Percentiles rank a stretch among this genome's conserved stretches.
These are phyloP conservation scores for Synergus laeviventris DNA, from an alignment of 2,888 invertebrate species.

Conservation along the genomic window DNA sequence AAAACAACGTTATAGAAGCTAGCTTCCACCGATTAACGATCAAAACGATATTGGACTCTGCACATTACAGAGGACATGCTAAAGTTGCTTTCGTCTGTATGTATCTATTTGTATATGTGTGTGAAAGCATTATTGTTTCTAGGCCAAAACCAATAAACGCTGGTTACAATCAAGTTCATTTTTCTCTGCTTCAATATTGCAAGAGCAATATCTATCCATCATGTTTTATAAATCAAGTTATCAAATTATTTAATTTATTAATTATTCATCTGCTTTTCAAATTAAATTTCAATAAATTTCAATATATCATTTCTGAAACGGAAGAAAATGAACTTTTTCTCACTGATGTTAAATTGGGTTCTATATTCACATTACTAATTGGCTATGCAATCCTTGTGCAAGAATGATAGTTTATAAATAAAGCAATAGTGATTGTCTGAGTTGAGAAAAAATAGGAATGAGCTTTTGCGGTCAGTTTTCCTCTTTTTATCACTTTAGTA, in stretches of 20 bases:
- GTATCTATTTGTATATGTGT: conserved; percentile 40
- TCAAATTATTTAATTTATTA: no score
- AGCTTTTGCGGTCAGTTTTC: background rate
- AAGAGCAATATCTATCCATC: conserved; percentile 49
- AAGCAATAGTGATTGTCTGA: background rate
- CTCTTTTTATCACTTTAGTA: conserved; percentile 24
- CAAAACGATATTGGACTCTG: conserved; percentile 38
- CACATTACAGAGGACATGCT: background rate
- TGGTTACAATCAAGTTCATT: conserved; percentile 58
- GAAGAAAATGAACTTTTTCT: no score
- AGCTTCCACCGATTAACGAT: conserved; percentile 50
- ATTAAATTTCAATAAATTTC: no score
- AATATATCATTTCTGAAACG: no score
- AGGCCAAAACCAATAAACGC: conserved; percentile 66
- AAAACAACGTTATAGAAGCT: conserved; percentile 44
- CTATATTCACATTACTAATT: no score
- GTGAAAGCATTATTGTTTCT: conserved; percentile 65
- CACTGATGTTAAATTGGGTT: no score
- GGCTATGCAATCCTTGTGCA: no score
- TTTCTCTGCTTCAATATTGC: conserved; percentile 53
- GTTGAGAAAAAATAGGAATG: background rate
- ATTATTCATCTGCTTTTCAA: no score
- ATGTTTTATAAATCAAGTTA: conserved; percentile 20
- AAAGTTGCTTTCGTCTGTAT: background rate
- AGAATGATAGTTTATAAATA: background rate